These are phyloP conservation scores for Miichthys miiuy DNA, from an alignment of 2,797 vertebrate species.

Conservation along the genomic window DNA sequence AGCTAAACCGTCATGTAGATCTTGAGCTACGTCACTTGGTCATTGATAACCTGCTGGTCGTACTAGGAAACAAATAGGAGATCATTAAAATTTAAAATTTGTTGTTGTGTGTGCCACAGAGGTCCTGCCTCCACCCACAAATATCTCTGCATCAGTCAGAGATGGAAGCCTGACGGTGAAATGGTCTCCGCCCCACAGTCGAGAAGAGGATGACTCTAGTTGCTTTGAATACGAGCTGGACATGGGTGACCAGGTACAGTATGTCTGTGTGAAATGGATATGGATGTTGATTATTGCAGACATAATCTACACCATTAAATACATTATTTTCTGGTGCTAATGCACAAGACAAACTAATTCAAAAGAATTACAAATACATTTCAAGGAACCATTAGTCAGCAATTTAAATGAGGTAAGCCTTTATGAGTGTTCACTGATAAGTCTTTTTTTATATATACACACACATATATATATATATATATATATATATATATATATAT, in stretches of 20 bases:
- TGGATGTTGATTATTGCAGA: background rate
- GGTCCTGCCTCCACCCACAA: slow-evolving; percentile 55
- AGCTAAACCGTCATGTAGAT: no score
- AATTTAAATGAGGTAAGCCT: background rate
- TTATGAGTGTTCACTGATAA: background rate
- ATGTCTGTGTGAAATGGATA: background rate
- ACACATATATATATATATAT: background rate
- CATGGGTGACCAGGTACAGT: slow-evolving; percentile 62
- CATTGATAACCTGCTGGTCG: no score
- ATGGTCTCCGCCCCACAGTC: slow-evolving; percentile 46
- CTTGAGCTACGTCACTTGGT: no score
- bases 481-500: slow-evolving; percentile 18
- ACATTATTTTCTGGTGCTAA: background rate
- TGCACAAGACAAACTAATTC: no score
- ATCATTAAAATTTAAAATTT: background rate
- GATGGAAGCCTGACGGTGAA: slow-evolving; percentile 43
- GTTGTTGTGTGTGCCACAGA: slow-evolving; percentile 54
- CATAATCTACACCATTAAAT: background rate
- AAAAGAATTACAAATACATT: no score
- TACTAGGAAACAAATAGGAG: no score
- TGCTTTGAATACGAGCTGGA: slow-evolving; percentile 70
- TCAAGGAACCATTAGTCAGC: background rate
- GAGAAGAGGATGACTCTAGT: fast-evolving
- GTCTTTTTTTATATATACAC: slow-evolving; percentile 19
- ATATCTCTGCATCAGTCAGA: slow-evolving; percentile 48